Base-by-base conservation (phyloP, 2,113 vertebrate species). In the Leptobrachium leishanense region DNA sequence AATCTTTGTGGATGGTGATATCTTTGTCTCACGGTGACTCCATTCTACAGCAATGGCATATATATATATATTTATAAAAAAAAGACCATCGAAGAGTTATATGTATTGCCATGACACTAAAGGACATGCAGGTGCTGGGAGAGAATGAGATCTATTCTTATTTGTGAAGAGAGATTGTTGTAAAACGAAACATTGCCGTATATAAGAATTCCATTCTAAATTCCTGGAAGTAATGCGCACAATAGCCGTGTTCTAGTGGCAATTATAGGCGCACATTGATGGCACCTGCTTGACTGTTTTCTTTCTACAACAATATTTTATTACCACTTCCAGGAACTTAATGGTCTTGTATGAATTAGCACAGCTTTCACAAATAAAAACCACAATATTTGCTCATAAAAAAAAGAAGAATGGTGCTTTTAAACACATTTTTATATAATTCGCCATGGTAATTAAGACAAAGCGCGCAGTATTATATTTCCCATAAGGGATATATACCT, bases 241-340 rank as follows among this genome's bases (percentile, higher is more conserved):
- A 53, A 41, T 59, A 42, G 53, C 44, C 46, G 78, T 46, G 57
- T 43, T 46, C 53, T 53, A 42, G 41, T 62, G 53, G 41, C 50
- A 74, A 72, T 81, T 68, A 59, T 68, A 44, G 31, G 40, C 12
- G 74, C 40, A 13, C 64, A 68, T n/a, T 72, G 43, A 43, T 66
- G 53, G 63, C 77, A 79, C 70, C 46, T 72, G 76, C 68, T 63
- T n/a, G 59, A 7, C 11, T 63, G 64, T 50, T 54, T 74, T 57
- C 46, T 62, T 74, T 81, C 13, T 53, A 68, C 50, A 68, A 66
- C n/a, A 11, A 44, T 42, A 68, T 68, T 68, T 74, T 68, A 73
- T 68, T 74, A 68, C 43, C 43, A 81, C 43, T 74, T 57, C 43
- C 72, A 74, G 72, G 59, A 81, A 68, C 10, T 20, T 68, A 68